Base-by-base conservation (phyloP, 1,140 invertebrate genomes). In the Drosophila gunungcola region DNA sequence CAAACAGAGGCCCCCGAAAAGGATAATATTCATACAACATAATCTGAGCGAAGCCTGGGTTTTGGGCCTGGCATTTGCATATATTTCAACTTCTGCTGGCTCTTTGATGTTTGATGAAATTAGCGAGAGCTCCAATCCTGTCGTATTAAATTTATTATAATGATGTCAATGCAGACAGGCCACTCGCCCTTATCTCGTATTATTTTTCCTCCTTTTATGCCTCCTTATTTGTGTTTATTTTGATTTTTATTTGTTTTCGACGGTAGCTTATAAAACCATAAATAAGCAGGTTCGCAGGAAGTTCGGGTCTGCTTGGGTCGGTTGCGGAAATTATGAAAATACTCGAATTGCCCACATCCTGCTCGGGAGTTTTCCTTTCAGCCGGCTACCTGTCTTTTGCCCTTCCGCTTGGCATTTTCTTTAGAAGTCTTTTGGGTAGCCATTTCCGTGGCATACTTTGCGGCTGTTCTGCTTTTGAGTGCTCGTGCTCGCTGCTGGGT, bases 11-110 rank as follows among this genome's bases (percentile, higher is more conserved):
- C 70, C 36, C 16, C 11, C 29, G 55, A 9, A 64, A 80, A 74
- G 84, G 79, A 86, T 86, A 79, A 82, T 83, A 83, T 82, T 79
- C 81, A 72, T 79, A 88, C 83, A 88, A 80, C 84, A 88, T 88
- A 88, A 88, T 88, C 84, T 45, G 77, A 86, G 58, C 60, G 57
- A 73, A 38, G 52, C 41, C 27, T 32, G 41, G 53, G 38, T 38
- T 46, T 46, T 42, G 45, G 60, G 55, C 64, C 73, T 65, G 58
- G 84, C 80, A 88, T 88, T 88, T 88, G 84, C 83, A 88, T 88
- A 88, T 60, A 88, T 88, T 88, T 88, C 32, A 63, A 57, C 64
- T 70, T 70, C 39, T 62, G 57, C 51, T 42, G 64, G 61, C 29
- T 21, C 74, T 81, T 85, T 86, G 82, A 86, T 86, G 73, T 85